Percentiles rank a stretch among this genome's conserved stretches.
phyloP scores from a whole-genome alignment of 2,797 vertebrate genomes.

The Manis javanica region DNA sequence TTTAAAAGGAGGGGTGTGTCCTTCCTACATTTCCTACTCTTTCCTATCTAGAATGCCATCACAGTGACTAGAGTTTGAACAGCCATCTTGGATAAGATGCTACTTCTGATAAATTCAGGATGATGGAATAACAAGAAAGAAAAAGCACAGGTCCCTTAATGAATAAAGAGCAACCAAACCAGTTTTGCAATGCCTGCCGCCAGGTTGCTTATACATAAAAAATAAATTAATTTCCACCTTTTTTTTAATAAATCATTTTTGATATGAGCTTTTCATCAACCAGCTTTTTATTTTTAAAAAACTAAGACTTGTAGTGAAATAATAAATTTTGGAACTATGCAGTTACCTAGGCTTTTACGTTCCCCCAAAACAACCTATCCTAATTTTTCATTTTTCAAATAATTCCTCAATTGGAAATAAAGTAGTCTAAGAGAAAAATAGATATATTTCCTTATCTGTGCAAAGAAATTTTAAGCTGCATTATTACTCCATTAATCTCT shows the following conservation, averaged over 20 bases:
- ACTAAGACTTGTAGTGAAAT: neutral
- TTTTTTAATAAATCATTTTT: neutral
- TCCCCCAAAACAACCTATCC: slow-evolving; percentile 38
- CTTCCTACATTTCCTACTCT: neutral
- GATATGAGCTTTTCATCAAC: neutral
- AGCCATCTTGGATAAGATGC: neutral
- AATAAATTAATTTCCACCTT: neutral
- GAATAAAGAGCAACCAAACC: neutral
- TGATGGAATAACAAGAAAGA: neutral
- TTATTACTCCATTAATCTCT: slow-evolving; percentile 75
- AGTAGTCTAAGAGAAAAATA: slow-evolving; percentile 20
- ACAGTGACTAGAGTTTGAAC: neutral
- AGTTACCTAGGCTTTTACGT: slow-evolving; percentile 40
- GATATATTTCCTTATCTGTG: neutral
- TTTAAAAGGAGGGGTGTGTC: slow-evolving; percentile 27
- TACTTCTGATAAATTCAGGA: slow-evolving; percentile 15
- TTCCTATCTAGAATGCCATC: neutral
- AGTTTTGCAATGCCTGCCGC: slow-evolving; percentile 21
- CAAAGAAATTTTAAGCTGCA: slow-evolving; percentile 65
- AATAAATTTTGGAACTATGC: neutral
- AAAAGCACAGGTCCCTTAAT: neutral
- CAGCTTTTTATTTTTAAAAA: slow-evolving; percentile 38
- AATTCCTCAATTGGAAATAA: slow-evolving; percentile 52
- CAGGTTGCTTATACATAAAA: neutral
- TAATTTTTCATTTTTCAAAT: slow-evolving; percentile 58